Evolutionary conservation across 2,113 vertebrate species (phyloP).

Genomic region (Pelodiscus sinensis): DNA sequence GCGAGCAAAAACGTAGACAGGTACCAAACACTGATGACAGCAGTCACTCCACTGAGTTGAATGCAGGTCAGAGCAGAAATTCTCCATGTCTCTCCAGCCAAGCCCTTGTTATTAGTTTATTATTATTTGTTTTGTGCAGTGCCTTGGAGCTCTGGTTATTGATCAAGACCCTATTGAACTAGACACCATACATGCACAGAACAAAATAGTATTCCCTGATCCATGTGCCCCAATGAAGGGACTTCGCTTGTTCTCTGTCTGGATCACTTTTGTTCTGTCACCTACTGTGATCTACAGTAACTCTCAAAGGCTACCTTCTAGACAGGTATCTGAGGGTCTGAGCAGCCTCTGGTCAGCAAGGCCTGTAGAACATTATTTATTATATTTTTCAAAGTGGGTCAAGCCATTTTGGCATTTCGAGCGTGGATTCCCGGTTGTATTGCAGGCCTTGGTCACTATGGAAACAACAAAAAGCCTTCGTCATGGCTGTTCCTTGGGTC

Average conservation of each 20-base stretch:
- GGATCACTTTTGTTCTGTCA: slow-evolving; percentile 40
- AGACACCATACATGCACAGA: not conserved
- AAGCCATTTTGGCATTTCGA: slow-evolving; percentile 79
- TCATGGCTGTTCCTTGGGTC: slow-evolving; percentile 78
- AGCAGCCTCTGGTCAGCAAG: not conserved
- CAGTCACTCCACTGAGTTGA: too few relatives aligned
- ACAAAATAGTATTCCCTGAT: not conserved
- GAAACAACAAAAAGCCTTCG: slow-evolving; percentile 79
- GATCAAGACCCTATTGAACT: not conserved
- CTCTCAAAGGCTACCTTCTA: not conserved
- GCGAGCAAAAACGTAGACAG: too few relatives aligned
- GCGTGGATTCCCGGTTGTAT: slow-evolving; percentile 72
- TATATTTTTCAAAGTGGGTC: slow-evolving; percentile 78
- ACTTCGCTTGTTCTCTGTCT: slow-evolving; percentile 8
- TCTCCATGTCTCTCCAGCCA: too few relatives aligned
- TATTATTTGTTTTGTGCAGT: too few relatives aligned
- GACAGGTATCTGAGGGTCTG: not conserved
- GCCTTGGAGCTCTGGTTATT: too few relatives aligned
- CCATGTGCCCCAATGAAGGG: rapidly evolving
- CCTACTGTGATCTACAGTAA: not conserved
- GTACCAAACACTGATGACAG: too few relatives aligned
- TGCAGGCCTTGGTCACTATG: slow-evolving; percentile 72
- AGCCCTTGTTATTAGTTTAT: too few relatives aligned
- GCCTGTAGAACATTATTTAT: slow-evolving; percentile 55
- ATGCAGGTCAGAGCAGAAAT: too few relatives aligned